Evolutionary conservation across 2,113 vertebrate genomes (phyloP).

Genomic region (Ammodytes dubius): DNA sequence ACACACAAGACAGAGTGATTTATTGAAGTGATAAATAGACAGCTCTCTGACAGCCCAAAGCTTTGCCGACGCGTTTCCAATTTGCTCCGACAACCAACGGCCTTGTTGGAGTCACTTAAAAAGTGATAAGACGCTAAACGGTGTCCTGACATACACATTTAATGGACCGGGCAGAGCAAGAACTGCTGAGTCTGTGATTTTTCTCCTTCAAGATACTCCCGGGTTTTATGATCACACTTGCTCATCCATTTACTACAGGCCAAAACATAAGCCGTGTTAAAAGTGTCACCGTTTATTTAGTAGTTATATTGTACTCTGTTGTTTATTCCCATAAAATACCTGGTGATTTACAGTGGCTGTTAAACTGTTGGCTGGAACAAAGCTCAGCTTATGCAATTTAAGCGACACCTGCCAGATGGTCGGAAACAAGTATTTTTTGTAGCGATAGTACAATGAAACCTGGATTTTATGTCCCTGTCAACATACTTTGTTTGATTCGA

Average conservation of each 20-base stretch:
- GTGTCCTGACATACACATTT: background rate
- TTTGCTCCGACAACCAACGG: background rate
- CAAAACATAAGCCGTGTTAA: background rate
- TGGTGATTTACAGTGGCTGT: background rate
- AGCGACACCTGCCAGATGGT: background rate
- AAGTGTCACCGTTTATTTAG: background rate
- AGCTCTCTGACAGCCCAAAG: background rate
- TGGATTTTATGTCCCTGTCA: background rate
- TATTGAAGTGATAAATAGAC: background rate
- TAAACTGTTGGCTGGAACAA: background rate
- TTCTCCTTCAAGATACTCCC: background rate
- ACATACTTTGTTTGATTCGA: background rate
- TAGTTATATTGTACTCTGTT: background rate
- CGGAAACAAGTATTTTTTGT: background rate
- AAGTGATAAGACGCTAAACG: background rate
- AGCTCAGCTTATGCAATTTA: background rate
- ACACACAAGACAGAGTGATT: background rate
- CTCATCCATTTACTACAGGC: background rate
- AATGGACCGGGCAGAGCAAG: background rate
- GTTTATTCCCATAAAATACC: background rate
- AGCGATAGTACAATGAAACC: background rate
- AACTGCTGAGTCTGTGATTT: slow-evolving; percentile 5
- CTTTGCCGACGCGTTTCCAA: background rate
- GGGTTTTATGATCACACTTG: background rate
- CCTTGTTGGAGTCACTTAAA: background rate